Evolutionary conservation across 2,888 invertebrate species (phyloP).

Genomic region (Platycnemis pennipes): DNA sequence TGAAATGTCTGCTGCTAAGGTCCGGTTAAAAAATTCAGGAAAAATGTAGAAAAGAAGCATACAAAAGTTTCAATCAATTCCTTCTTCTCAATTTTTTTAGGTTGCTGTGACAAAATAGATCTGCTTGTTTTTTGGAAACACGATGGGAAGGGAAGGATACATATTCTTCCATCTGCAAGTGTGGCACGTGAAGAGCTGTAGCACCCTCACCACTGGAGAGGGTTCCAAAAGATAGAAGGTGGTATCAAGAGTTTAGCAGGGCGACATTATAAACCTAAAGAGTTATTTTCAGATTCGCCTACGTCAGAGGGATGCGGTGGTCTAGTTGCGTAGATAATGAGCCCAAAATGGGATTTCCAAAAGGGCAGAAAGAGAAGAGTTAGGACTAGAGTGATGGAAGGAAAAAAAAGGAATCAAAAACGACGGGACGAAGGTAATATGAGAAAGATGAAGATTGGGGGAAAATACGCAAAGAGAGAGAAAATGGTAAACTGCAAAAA

Average conservation of each 20-base stretch:
- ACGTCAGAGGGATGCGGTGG: not conserved
- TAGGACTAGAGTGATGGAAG: not conserved
- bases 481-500: not conserved
- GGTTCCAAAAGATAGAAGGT: not conserved
- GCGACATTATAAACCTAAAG: not conserved
- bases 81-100: no score
- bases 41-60: no score
- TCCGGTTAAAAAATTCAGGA: no score
- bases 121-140: no score
- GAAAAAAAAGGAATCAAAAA: not conserved
- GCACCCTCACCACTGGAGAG: not conserved
- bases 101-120: no score
- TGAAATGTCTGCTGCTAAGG: no score
- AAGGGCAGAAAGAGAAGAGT: not conserved
- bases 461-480: not conserved
- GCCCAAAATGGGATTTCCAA: not conserved
- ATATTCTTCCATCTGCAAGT: no score
- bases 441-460: not conserved
- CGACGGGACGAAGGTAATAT: not conserved
- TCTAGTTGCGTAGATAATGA: not conserved
- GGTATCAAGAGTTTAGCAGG: not conserved
- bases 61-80: no score
- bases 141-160: no score
- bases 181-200: no score
- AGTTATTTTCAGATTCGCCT: constrained; percentile 26